phyloP scores from a whole-genome alignment of 2,113 vertebrate genomes.

The Neogobius melanostomus region DNA sequence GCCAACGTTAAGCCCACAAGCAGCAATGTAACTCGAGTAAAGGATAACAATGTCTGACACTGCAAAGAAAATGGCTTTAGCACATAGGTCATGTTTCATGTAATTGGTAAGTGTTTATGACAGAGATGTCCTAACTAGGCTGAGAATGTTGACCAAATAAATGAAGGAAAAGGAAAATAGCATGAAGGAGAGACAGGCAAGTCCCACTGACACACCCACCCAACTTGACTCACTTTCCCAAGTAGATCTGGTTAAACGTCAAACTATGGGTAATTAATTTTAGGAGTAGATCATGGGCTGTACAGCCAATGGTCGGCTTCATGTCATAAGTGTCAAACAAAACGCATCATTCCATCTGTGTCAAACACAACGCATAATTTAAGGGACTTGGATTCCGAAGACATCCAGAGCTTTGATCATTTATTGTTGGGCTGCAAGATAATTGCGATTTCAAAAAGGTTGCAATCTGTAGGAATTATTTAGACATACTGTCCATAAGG shows the following conservation, averaged over 20 bases:
- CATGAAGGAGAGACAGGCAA: conserved; percentile 5
- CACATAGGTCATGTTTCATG: too few relatives aligned
- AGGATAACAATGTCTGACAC: not conserved
- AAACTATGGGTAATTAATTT: not conserved
- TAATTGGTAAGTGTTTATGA: too few relatives aligned
- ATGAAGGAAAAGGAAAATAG: not conserved
- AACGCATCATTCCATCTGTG: not conserved
- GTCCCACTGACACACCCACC: conserved; percentile 21
- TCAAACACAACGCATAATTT: not conserved
- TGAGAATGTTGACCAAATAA: too few relatives aligned
- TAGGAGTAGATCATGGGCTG: not conserved
- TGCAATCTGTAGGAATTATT: too few relatives aligned
- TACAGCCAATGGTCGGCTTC: not conserved
- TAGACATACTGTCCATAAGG: too few relatives aligned
- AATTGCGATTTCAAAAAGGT: too few relatives aligned
- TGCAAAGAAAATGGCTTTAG: too few relatives aligned
- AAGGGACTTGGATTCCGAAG: not conserved
- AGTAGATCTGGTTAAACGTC: conserved; percentile 70
- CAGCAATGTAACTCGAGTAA: not conserved
- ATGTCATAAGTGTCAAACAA: not conserved
- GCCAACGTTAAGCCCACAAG: not conserved
- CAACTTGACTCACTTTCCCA: conserved; percentile 69
- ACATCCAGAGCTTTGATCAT: not conserved
- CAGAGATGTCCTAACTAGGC: too few relatives aligned
- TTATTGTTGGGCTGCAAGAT: too few relatives aligned